phyloP scores from a whole-genome alignment of 2,888 invertebrate genomes.

The Aquatica leii region DNA sequence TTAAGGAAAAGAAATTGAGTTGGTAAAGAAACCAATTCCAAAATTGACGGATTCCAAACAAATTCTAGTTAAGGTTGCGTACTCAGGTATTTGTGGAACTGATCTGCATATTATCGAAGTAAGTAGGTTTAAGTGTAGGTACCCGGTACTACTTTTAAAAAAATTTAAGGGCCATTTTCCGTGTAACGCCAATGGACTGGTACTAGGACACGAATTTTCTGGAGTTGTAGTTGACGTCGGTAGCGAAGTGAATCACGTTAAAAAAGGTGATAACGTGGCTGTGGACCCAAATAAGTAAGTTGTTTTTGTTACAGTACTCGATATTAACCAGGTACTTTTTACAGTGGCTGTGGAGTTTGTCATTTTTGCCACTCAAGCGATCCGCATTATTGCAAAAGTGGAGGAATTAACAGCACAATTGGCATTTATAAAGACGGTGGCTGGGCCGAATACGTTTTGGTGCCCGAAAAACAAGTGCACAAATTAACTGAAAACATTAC shows the following conservation, averaged over 20 bases:
- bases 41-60: slow-evolving; percentile 63
- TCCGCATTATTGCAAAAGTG: slow-evolving; percentile 70
- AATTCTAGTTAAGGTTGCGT: slow-evolving; percentile 73
- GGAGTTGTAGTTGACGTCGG: slow-evolving; percentile 69
- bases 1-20: slow-evolving; percentile 60
- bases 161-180: slow-evolving; percentile 79
- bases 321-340: too few species aligned
- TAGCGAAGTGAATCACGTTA: slow-evolving; percentile 63
- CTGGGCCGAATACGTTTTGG: slow-evolving; percentile 72
- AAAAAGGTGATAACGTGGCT: slow-evolving; percentile 72
- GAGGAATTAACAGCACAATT: slow-evolving; percentile 70
- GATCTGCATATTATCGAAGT: slow-evolving; percentile 77
- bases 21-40: slow-evolving; percentile 63
- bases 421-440: slow-evolving; percentile 74
- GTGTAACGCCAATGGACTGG: slow-evolving; percentile 64
- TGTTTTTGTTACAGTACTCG: too few species aligned
- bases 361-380: slow-evolving; percentile 68
- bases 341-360: slow-evolving; percentile 70
- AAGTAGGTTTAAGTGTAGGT: too few species aligned
- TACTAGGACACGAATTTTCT: slow-evolving; percentile 75
- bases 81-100: slow-evolving; percentile 76
- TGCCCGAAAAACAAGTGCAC: slow-evolving; percentile 69
- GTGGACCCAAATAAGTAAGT: slow-evolving; percentile 74
- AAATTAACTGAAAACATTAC: slow-evolving; percentile 66
- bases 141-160: too few species aligned